Evolutionary conservation across 2,797 vertebrate species (phyloP), one percentile per base, ranked within the genome.

Genomic region (Adrianichthys oophorus): DNA sequence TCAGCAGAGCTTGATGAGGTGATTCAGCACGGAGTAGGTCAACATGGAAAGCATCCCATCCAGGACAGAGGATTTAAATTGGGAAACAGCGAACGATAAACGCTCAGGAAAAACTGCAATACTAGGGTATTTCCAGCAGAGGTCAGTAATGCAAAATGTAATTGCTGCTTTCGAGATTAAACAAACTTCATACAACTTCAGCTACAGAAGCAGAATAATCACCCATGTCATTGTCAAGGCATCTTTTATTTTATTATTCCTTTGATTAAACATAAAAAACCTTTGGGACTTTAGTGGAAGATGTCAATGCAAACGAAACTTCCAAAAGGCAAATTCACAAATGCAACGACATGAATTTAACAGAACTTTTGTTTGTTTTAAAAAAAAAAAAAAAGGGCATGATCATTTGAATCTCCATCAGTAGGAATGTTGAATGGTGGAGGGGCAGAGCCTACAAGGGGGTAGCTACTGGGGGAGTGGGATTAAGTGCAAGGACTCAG

Each of bases 291-390:
- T 72, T 57, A 74, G 70, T 77, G 46, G 79, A 84, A 80, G 52
- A 80, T 55, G 50, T 74, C 75, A 80, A 87, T 73, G 70, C 64
- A 83, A 84, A 84, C 80, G 66, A 85, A 87, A 86, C 79, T 79
- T 72, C 55, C 23, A 52, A 60, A 64, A 83, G 71, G 71, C 70
- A 83, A 80, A 82, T 84, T 83, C 76, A 87, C 83, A 78, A 78
- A 86, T 87, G 82, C 77, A 81, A 69, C 66, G 82, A 84, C 82
- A 73, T 41, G 50, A 52, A 70, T 16, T 73, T 21, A 62, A 68
- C 64, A 59, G 46, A 68, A 75, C 52, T 51, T 59, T 26, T 26
- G 65, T 32, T 32, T 32, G 8, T 8, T 32, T 32, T 68, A 61
- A 46, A 58, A 61, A 43, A 16, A 24, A 61, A 46, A 58, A 61